A percentile compares a stretch with the other conserved stretches of the same genome.
These are phyloP conservation scores for Molossus molossus DNA, from an alignment of 2,797 vertebrate genomes.

Conservation along the genomic window DNA sequence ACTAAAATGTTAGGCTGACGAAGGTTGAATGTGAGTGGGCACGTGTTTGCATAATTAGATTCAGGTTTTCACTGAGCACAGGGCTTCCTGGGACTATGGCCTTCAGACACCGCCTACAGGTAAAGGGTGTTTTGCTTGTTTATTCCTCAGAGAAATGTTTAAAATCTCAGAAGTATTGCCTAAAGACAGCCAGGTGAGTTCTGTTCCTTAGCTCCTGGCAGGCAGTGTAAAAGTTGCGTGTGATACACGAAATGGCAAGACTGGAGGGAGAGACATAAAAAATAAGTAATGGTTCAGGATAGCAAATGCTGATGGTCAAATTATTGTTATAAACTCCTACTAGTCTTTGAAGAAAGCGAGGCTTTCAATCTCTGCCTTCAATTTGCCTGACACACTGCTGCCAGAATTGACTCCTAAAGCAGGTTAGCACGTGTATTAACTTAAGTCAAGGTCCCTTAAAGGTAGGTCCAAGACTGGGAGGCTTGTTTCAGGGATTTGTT, in stretches of 20 bases:
- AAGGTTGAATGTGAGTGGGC: slow-evolving; percentile 52
- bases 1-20: slow-evolving; percentile 9
- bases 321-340: neutral
- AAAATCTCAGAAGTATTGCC: slow-evolving; percentile 28
- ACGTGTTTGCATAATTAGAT: slow-evolving; percentile 51
- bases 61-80: slow-evolving; percentile 21
- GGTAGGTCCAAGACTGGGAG: neutral
- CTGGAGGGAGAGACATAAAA: neutral
- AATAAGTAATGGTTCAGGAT: neutral
- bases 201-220: neutral
- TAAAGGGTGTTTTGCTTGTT: neutral
- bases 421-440: neutral
- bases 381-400: neutral
- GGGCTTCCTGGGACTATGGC: neutral
- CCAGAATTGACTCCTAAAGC: neutral
- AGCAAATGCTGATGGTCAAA: neutral
- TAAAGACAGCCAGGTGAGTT: slow-evolving; percentile 6
- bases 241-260: slow-evolving; percentile 9
- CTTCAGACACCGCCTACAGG: slow-evolving; percentile 15
- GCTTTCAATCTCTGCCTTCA: neutral
- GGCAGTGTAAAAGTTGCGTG: neutral
- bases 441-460: slow-evolving; percentile 33
- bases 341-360: slow-evolving; percentile 19
- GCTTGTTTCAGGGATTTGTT: neutral
- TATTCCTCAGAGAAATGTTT: slow-evolving; percentile 58